Base-by-base conservation (phyloP, 2,888 invertebrate species). In the Dascillus cervinus region DNA sequence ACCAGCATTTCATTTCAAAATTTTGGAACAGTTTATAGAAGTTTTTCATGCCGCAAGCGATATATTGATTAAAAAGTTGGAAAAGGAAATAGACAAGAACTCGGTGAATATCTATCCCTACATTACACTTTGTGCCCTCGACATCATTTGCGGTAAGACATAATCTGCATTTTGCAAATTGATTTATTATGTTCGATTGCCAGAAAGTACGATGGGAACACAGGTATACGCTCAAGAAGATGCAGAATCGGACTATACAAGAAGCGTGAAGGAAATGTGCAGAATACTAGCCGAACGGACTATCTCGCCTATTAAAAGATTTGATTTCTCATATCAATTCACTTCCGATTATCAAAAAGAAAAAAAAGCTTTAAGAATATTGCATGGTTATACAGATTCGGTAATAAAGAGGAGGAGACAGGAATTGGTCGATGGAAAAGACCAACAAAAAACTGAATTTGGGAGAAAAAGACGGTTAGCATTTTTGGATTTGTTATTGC, bases 201-300 rank as follows among this genome's bases (percentile, higher is more conserved):
- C n/a, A n/a, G n/a, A n/a, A n/a, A n/a, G n/a, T n/a, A n/a, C n/a
- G n/a, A 89, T 90, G 89, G 90, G 88, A 1, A 73, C 77, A 5
- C 71, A 73, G 13, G 65, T 85, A 0, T 69, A 82, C 53, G 83
- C 86, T 0, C 87, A 88, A 56, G 65, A 66, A 3, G 67, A 80
- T 52, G 67, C 68, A 4, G 71, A 82, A 41, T 79, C 81, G 0
- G 72, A 76, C 44, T 88, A 87, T 54, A 82, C 86, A 0, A 66
- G 69, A 48, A 78, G 82, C n/a, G 77, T 87, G 17, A 76, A 77
- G 60, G 70, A 70, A 31, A 48, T 56, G 43, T 52, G 53, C 25
- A 37, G 52, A 32, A 45, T 64, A 9, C 36, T 55, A 3, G 44
- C 53, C 2, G 39, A 49, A 3, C 34, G 61, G 27, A 27, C 39